phyloP scores from a whole-genome alignment of 2,888 invertebrate species.

The Lasius fuliginosus region DNA sequence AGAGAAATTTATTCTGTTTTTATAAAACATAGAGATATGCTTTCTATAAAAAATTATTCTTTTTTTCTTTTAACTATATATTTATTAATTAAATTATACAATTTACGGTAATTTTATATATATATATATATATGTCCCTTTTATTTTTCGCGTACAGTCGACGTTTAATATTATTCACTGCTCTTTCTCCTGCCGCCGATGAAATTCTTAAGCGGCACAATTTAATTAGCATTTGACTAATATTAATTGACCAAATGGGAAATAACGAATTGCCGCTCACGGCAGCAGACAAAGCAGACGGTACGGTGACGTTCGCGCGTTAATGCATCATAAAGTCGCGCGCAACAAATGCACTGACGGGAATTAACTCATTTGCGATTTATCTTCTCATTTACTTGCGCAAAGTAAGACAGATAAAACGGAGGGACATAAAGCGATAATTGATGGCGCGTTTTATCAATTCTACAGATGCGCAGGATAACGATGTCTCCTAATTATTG shows the following conservation, averaged over 20 bases:
- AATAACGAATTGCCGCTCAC: slow-evolving; percentile 34
- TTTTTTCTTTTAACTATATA: background rate
- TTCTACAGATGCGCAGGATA: background rate
- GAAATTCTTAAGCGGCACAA: slow-evolving; percentile 34
- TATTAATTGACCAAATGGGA: slow-evolving; percentile 43
- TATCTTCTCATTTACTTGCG: slow-evolving; percentile 47
- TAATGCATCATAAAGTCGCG: slow-evolving; percentile 48
- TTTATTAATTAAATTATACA: background rate
- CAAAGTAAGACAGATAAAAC: slow-evolving; percentile 35
- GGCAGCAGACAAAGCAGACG: slow-evolving; percentile 15
- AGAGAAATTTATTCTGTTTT: too few relatives aligned
- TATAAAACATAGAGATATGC: too few relatives aligned
- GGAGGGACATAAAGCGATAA: slow-evolving; percentile 11
- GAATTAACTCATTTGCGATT: slow-evolving; percentile 47
- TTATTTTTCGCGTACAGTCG: background rate
- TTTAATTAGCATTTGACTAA: slow-evolving; percentile 47
- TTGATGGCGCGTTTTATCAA: slow-evolving; percentile 33
- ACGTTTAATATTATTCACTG: slow-evolving; percentile 10
- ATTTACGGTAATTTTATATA: background rate
- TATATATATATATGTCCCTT: background rate
- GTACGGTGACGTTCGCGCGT: slow-evolving; percentile 18
- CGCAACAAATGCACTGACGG: slow-evolving; percentile 29
- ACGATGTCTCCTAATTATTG: slow-evolving; percentile 6
- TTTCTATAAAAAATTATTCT: background rate
- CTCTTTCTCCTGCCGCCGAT: slow-evolving; percentile 1